A percentile compares a stretch with the other conserved stretches of the same genome.
Conservation (phyloP, 2,113 vertebrate species). For the Menura novaehollandiae region DNA sequence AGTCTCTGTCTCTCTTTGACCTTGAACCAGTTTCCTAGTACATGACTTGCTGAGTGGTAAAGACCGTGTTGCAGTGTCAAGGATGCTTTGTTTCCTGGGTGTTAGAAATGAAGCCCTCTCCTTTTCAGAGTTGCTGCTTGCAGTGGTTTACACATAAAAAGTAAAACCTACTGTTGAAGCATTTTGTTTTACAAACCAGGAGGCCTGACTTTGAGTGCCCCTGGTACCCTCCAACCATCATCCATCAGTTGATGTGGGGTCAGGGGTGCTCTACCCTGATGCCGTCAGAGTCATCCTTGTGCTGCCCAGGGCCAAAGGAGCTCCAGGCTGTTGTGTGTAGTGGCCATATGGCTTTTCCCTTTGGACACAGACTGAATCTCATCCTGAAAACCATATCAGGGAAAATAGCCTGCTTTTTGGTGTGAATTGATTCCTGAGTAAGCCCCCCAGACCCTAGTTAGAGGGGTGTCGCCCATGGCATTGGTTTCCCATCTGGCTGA, state of each 20-base stretch:
- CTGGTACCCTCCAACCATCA: neutral
- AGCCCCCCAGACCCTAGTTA: neutral
- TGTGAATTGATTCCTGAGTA: neutral
- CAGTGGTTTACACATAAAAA: neutral
- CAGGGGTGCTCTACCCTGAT: neutral
- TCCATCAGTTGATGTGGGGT: neutral
- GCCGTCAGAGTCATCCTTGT: neutral
- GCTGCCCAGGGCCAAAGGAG: neutral
- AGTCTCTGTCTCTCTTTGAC: neutral
- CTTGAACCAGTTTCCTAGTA: neutral
- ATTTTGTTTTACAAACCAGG: neutral
- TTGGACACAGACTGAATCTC: neutral
- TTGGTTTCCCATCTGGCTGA: neutral
- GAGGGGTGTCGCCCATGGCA: accelerated
- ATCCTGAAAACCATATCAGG: neutral
- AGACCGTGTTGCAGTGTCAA: neutral
- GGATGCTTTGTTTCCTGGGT: neutral
- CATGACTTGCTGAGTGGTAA: neutral
- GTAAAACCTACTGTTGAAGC: neutral
- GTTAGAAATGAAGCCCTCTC: neutral
- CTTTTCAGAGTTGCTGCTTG: neutral
- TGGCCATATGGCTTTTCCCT: neutral
- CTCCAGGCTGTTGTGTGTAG: neutral
- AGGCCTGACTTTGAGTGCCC: neutral
- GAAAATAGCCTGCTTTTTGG: neutral